These are phyloP conservation scores for Heliconius hewitsoni DNA, from an alignment of 1,140 invertebrate species.

Conservation along the genomic window DNA sequence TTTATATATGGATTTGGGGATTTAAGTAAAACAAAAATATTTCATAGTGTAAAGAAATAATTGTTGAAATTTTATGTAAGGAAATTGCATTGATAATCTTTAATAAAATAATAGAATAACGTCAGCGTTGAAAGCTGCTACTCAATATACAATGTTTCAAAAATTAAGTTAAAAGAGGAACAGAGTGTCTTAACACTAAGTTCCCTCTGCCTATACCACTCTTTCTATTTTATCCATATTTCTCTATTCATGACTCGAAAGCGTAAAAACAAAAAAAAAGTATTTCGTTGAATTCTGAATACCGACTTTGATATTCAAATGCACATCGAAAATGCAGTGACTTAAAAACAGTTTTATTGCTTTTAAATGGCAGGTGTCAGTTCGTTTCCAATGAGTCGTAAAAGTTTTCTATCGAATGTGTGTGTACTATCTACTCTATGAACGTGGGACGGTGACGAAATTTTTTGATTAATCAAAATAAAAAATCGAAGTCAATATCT, in stretches of 20 bases:
- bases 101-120: too few species aligned
- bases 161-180: too few species aligned
- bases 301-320: slow-evolving; percentile 2
- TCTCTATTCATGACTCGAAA: not conserved
- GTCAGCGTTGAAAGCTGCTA: too few species aligned
- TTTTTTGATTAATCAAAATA: slow-evolving; percentile 39
- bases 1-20: not conserved
- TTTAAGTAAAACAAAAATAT: too few species aligned
- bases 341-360: slow-evolving; percentile 68
- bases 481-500: slow-evolving; percentile 36
- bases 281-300: not conserved
- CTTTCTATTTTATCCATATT: too few species aligned
- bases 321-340: slow-evolving; percentile 35
- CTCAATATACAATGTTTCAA: too few species aligned
- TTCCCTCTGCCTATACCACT: too few species aligned
- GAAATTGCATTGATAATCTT: too few species aligned
- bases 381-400: slow-evolving; percentile 54
- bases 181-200: too few species aligned
- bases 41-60: too few species aligned
- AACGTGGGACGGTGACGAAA: slow-evolving; percentile 34
- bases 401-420: slow-evolving; percentile 31
- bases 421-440: not conserved
- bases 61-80: too few species aligned
- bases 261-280: not conserved
- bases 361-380: slow-evolving; percentile 69